phyloP scores from a whole-genome alignment of 2,888 invertebrate genomes.

The Chesias legatella region DNA sequence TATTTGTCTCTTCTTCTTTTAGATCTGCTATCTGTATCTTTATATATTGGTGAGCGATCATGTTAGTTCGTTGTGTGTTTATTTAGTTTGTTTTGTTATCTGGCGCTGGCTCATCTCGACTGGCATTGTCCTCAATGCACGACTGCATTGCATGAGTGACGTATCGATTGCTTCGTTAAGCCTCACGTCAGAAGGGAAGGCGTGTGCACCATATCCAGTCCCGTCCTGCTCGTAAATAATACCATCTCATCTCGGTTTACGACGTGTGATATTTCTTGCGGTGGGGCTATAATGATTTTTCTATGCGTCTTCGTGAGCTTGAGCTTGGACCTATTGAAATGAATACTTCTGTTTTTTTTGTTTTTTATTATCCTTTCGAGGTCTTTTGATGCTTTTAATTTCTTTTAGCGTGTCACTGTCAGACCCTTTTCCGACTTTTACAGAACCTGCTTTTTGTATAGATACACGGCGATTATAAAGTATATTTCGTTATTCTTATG shows the following conservation, averaged over 20 bases:
- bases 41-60: constrained; percentile 18
- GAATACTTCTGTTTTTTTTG: constrained; percentile 27
- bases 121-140: constrained; percentile 42
- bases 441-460: constrained; percentile 15
- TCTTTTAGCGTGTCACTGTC: constrained; percentile 32
- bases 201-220: constrained; percentile 29
- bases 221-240: constrained; percentile 43
- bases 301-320: constrained; percentile 31
- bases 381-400: constrained; percentile 26
- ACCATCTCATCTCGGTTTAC: constrained; percentile 52
- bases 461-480: constrained; percentile 9
- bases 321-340: constrained; percentile 28
- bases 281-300: constrained; percentile 39
- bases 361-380: constrained; percentile 27
- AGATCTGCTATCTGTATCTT: constrained; percentile 8
- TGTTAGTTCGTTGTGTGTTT: constrained; percentile 15
- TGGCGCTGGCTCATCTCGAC: constrained; percentile 11
- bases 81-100: constrained; percentile 17
- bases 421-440: constrained; percentile 24
- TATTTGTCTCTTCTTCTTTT: constrained; percentile 18
- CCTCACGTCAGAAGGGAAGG: constrained; percentile 51
- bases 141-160: constrained; percentile 61
- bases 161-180: constrained; percentile 57
- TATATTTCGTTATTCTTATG: constrained; percentile 12
- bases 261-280: constrained; percentile 56